Evolutionary conservation across 2,113 vertebrate genomes (phyloP).

Genomic region (Aspidoscelis tigris): DNA sequence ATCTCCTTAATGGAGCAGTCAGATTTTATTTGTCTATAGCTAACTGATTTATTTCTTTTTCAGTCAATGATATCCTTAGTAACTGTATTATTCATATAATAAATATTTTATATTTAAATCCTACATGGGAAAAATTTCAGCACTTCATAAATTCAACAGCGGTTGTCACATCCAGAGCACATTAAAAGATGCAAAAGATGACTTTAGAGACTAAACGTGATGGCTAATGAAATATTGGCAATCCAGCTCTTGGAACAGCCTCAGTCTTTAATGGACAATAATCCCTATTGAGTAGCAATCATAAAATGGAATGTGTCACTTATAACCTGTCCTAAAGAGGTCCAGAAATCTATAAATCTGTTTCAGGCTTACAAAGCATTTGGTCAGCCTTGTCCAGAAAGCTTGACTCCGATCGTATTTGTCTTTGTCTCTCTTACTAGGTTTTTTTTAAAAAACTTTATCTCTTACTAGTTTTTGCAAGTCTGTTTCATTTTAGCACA

Average conservation of each 20-base stretch:
- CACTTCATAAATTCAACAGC: slow-evolving; percentile 25
- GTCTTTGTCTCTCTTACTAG: not conserved
- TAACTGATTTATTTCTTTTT: too few species aligned
- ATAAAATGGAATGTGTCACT: slow-evolving; percentile 28
- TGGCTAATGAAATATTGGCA: slow-evolving; percentile 45
- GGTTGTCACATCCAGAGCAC: slow-evolving; percentile 24
- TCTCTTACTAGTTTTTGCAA: not conserved
- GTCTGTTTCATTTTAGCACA: not conserved
- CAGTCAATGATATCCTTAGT: too few species aligned
- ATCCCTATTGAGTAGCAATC: slow-evolving; percentile 21
- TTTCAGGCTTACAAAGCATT: slow-evolving; percentile 38
- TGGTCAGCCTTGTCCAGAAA: slow-evolving; percentile 34
- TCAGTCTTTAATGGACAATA: slow-evolving; percentile 52
- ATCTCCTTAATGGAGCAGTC: too few species aligned
- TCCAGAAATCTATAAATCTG: slow-evolving; percentile 28
- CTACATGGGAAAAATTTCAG: slow-evolving; percentile 25
- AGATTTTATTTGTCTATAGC: too few species aligned
- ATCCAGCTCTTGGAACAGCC: slow-evolving; percentile 10
- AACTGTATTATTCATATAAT: too few species aligned
- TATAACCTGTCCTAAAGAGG: slow-evolving; percentile 28
- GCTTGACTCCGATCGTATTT: slow-evolving; percentile 18
- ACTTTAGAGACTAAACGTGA: slow-evolving; percentile 15
- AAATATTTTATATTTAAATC: slow-evolving; percentile 45
- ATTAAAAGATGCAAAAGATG: slow-evolving; percentile 4
- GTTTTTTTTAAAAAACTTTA: not conserved